Conservation (phyloP, 2,797 vertebrate genomes). For the Esox masquinongy region DNA sequence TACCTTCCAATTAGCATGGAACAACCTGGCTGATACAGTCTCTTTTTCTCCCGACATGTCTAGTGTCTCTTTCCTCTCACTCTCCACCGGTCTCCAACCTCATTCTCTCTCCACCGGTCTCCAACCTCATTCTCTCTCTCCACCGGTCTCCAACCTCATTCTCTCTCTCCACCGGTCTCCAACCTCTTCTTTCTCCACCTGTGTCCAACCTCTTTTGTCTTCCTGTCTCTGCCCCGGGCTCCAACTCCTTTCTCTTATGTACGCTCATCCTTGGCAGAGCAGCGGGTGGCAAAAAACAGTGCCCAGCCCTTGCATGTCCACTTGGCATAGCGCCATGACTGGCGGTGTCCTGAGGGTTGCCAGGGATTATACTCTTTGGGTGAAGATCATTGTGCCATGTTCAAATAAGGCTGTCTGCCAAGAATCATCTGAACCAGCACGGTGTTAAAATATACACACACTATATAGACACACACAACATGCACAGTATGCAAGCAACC, state of each 20-base stretch:
- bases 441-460: conserved; percentile 9
- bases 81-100: too few relatives aligned
- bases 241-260: conserved; percentile 37
- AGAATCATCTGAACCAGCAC: conserved; percentile 34
- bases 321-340: conserved; percentile 51
- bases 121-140: too few relatives aligned
- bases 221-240: neutral
- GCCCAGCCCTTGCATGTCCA: conserved; percentile 29
- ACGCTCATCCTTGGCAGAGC: conserved; percentile 66
- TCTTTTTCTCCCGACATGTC: neutral
- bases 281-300: conserved; percentile 9
- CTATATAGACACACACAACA: neutral
- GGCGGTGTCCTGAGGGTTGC: conserved; percentile 57
- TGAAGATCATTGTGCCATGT: conserved; percentile 61
- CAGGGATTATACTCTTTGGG: conserved; percentile 60
- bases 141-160: too few relatives aligned
- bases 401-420: conserved; percentile 59
- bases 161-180: too few relatives aligned
- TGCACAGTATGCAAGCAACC: neutral
- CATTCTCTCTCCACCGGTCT: too few relatives aligned
- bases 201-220: too few relatives aligned
- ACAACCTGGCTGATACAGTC: neutral
- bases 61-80: neutral
- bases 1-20: neutral
- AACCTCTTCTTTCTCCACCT: too few relatives aligned